phyloP scores from a whole-genome alignment of 2,113 vertebrate genomes.

The Plotosus lineatus region DNA sequence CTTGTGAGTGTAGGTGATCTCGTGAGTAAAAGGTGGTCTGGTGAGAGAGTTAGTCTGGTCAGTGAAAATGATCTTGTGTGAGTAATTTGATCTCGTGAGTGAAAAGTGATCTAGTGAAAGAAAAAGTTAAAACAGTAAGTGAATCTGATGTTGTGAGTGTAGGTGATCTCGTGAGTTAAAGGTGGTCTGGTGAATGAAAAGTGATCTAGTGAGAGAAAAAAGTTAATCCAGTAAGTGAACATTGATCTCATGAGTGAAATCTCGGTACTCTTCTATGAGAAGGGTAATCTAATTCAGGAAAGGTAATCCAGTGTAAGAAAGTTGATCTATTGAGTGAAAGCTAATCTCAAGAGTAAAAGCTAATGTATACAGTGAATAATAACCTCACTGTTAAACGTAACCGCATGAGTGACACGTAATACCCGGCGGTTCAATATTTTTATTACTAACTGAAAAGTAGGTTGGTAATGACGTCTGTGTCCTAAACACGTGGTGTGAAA shows the following conservation, averaged over 20 bases:
- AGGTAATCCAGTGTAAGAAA: neutral
- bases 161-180: neutral
- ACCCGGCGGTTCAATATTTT: too few species aligned
- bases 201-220: neutral
- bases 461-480: too few species aligned
- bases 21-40: neutral
- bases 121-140: neutral
- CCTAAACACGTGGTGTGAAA: neutral
- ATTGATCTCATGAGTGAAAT: neutral
- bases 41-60: neutral
- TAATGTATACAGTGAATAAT: neutral
- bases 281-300: neutral
- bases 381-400: too few species aligned
- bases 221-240: neutral
- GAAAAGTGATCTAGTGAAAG: neutral
- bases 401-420: too few species aligned
- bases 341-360: neutral
- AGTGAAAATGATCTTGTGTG: neutral
- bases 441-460: too few species aligned
- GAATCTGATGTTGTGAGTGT: too few species aligned
- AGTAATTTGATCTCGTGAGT: neutral
- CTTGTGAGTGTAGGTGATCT: neutral
- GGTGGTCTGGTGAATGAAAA: neutral
- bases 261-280: too few species aligned
- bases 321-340: neutral